Percentiles rank a stretch among this genome's conserved stretches.
These are phyloP conservation scores for Neodiprion lecontei DNA, from an alignment of 1,140 invertebrate species.

Conservation along the genomic window DNA sequence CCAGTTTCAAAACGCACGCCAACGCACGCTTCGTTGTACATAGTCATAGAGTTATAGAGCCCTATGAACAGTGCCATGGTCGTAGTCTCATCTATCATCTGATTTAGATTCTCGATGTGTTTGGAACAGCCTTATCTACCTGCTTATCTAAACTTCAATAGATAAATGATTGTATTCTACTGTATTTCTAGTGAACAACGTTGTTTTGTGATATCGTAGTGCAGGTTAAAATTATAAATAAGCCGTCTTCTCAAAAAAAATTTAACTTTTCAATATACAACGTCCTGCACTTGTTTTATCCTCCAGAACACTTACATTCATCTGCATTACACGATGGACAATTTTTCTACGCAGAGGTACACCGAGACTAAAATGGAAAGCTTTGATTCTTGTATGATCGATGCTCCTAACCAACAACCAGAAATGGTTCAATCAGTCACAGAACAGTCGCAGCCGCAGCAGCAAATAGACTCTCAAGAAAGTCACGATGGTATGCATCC, in stretches of 20 bases:
- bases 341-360: slow-evolving; percentile 47
- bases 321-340: slow-evolving; percentile 45
- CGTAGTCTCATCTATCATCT: slow-evolving; percentile 34
- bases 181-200: not conserved
- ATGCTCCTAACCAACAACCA: slow-evolving; percentile 38
- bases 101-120: slow-evolving; percentile 35
- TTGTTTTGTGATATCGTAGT: slow-evolving; percentile 7
- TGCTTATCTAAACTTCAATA: slow-evolving; percentile 44
- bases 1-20: no score
- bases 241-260: not conserved
- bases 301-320: not conserved
- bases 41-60: no score
- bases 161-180: slow-evolving; percentile 20
- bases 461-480: slow-evolving; percentile 16
- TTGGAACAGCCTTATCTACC: slow-evolving; percentile 35
- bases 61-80: no score
- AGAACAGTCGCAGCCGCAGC: slow-evolving; percentile 36
- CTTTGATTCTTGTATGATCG: slow-evolving; percentile 55
- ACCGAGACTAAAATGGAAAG: slow-evolving; percentile 51
- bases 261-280: slow-evolving; percentile 1
- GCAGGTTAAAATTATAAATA: slow-evolving; percentile 1
- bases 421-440: slow-evolving; percentile 43
- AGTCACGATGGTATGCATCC: slow-evolving; percentile 11
- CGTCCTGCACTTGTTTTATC: not conserved
- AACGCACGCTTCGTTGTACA: no score